Conservation (phyloP, 2,888 invertebrate genomes). For the Belgica antarctica region DNA sequence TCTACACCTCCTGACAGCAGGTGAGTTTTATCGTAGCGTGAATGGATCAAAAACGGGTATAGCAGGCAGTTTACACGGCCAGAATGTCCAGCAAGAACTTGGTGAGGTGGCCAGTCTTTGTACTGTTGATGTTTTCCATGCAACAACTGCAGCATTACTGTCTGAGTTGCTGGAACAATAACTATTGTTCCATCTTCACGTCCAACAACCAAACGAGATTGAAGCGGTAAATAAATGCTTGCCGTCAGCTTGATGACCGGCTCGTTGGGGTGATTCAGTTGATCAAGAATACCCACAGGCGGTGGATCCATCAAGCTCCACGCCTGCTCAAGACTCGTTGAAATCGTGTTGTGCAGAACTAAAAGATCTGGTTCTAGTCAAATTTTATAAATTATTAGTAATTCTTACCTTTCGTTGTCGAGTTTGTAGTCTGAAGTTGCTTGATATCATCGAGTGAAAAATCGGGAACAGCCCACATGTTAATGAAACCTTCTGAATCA, state of each 20-base stretch:
- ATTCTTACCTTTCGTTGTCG: slow-evolving; percentile 28
- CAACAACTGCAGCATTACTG: slow-evolving; percentile 87
- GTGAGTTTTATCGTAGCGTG: slow-evolving; percentile 82
- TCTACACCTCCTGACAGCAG: slow-evolving; percentile 96
- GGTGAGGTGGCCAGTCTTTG: slow-evolving; percentile 89
- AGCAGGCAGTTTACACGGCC: slow-evolving; percentile 92
- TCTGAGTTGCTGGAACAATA: slow-evolving; percentile 92
- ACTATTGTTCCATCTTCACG: slow-evolving; percentile 94
- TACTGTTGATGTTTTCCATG: slow-evolving; percentile 82
- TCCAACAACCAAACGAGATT: slow-evolving; percentile 91
- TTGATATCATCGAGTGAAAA: slow-evolving; percentile 63
- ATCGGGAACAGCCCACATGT: slow-evolving; percentile 86
- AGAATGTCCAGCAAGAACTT: slow-evolving; percentile 82
- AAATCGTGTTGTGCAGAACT: slow-evolving; percentile 73
- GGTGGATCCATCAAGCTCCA: slow-evolving; percentile 86
- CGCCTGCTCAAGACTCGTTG: slow-evolving; percentile 78
- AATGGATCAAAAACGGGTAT: slow-evolving; percentile 89
- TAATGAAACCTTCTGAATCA: slow-evolving; percentile 87
- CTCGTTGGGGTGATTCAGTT: slow-evolving; percentile 72
- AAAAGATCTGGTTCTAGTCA: slow-evolving; percentile 47
- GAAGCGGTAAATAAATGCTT: slow-evolving; percentile 90
- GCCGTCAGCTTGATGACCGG: slow-evolving; percentile 80
- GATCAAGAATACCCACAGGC: slow-evolving; percentile 89
- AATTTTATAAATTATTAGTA: slow-evolving; percentile 46
- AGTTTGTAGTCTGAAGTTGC: slow-evolving; percentile 61